Evolutionary conservation across 1,140 invertebrate species (phyloP), one percentile per base, ranked within the genome.

Genomic region (Papilio helenus): DNA sequence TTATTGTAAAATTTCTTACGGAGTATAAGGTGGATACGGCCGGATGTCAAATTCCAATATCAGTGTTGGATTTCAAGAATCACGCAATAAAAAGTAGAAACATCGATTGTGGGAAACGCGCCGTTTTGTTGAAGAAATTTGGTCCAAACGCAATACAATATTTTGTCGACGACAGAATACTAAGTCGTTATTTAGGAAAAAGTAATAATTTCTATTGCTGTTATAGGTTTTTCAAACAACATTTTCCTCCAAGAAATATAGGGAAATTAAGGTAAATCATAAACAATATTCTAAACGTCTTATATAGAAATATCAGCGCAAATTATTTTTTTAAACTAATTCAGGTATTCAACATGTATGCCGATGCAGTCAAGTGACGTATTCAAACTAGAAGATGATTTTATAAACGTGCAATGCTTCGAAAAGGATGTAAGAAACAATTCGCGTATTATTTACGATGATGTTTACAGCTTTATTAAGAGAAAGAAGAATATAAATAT

Each of bases 371-470:
- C 89, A 3, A 86, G 85, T 20, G 82, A 83, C 0, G 89, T 81
- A 23, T 84, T 95, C 29, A 29, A 79, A 42, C 84, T 95, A 51
- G 84, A 92, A 46, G 89, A 90, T 20, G 95, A 95, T 55, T 95
- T 92, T 79, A 90, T 95, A 5, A 93, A 95, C 44, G 91, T 95
- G 7, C 93, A 94, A 86, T 96, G 95, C 55, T 90, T 87, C 82
- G 90, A 89, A 82, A 80, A 85, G 80, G 79, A 79, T 82, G 83
- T 18, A 76, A 84, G 79, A 86, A 87, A 91, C 73, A 82, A 82
- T 72, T 84, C 89, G 3, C 77, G 86, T 51, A 68, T 85, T 44
- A 85, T 93, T 81, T 91, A 92, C 80, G 84, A 89, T 49, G 88
- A 92, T 80, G 79, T 90, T 61, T 91, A 89, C 80, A 82, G 88